Base-by-base conservation (phyloP, 2,113 vertebrate genomes). In the Limnothrissa miodon region DNA sequence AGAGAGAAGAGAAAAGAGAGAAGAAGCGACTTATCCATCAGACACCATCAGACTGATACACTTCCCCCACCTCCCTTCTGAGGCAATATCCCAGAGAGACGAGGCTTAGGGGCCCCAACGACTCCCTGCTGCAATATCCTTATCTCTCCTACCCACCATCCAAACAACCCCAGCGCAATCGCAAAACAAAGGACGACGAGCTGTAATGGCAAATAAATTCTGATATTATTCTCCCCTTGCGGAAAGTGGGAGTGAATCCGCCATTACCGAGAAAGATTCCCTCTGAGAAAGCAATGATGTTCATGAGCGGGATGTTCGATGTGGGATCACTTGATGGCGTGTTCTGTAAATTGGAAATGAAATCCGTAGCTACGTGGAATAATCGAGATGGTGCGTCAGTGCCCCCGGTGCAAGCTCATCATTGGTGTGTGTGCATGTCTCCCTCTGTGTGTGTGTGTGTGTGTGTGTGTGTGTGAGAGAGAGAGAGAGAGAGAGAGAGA, bases 161-260 rank as follows among this genome's bases (percentile, higher is more conserved):
- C 74, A 85, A 85, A 78, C 39, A n/a, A 66, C 62, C 66, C 48
- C 81, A 81, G 33, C 46, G 78, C 85, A 82, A 46, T 79, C 82
- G 66, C 86, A 79, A 83, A 89, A 86, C 85, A 87, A 85, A 87
- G 83, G 79, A 56, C 81, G 78, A 59, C 74, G 66, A 83, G 25
- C 81, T 33, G 79, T 42, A 87, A 82, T 82, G 82, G 84, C 82
- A 79, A 81, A 86, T 83, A 74, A 79, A 83, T 80, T 86, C 46
- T 42, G 21, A 86, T 86, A 81, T 85, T 82, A 85, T 85, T 90
- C 56, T 42, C 81, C 84, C 62, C 83, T 29, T 62, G 78, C 33
- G 66, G 66, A 15, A 17, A 74, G 66, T 36, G 66, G 33, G 66
- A 74, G 66, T 74, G 66, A 74, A 17, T 74, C 66, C 15, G 66